Evolutionary conservation across 2,888 invertebrate genomes (phyloP).

Genomic region (Tinea pellionella): DNA sequence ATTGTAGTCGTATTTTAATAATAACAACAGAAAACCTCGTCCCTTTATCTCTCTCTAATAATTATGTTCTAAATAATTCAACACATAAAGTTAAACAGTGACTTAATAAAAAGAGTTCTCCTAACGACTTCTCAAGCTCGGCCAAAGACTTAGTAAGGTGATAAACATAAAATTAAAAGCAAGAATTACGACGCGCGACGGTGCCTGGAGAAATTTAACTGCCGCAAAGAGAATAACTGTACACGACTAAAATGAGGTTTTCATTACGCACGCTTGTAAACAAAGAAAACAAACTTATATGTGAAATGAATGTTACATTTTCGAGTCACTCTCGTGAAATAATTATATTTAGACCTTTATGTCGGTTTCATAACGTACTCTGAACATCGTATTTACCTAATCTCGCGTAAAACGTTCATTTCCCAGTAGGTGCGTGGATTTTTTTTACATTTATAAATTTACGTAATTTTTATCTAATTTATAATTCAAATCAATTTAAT

Average conservation of each 20-base stretch:
- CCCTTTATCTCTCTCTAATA: no score
- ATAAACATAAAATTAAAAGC: constrained; percentile 12
- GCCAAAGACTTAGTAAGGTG: constrained; percentile 3
- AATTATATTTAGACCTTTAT: constrained; percentile 12
- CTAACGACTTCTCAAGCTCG: not conserved
- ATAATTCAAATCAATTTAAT: no score
- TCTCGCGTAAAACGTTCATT: not conserved
- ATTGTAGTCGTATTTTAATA: no score
- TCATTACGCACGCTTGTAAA: constrained; percentile 28
- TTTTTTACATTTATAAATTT: not conserved
- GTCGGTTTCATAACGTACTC: not conserved
- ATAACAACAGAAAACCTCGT: no score
- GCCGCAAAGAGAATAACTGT: not conserved
- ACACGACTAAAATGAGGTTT: constrained; percentile 21
- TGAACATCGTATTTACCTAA: not conserved
- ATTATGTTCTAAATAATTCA: no score
- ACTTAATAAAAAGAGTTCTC: not conserved
- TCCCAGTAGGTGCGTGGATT: not conserved
- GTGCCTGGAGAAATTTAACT: not conserved
- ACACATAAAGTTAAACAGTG: not conserved
- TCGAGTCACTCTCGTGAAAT: constrained; percentile 11
- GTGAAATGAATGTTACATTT: constrained; percentile 9
- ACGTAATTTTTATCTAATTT: no score
- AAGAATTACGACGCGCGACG: constrained; percentile 1
- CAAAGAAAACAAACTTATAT: constrained; percentile 22